A percentile compares a stretch with the other conserved stretches of the same genome.
These are phyloP conservation scores for Drosophila yakuba DNA, from an alignment of 1,140 invertebrate species.

Conservation along the genomic window DNA sequence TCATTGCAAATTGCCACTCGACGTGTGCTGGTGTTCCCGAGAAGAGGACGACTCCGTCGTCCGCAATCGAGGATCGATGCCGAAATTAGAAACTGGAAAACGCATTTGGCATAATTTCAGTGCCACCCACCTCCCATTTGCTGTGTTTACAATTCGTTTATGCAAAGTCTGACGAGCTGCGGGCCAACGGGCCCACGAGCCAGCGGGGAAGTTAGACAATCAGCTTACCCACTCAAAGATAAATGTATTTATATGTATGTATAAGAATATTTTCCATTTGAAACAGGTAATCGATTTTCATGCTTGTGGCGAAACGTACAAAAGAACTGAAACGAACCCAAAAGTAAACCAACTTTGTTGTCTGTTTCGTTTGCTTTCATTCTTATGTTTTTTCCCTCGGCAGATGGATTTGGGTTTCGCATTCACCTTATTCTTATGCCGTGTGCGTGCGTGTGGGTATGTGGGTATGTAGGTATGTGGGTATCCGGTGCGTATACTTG, in stretches of 20 bases:
- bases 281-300: conserved; percentile 81
- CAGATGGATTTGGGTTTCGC: conserved; percentile 54
- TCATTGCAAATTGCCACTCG: conserved; percentile 68
- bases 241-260: conserved; percentile 31
- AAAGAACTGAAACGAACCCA: conserved; percentile 54
- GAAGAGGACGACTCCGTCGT: neutral
- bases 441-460: conserved; percentile 36
- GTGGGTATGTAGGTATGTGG: conserved; percentile 1
- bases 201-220: conserved; percentile 54
- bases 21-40: conserved; percentile 4
- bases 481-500: conserved; percentile 70
- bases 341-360: conserved; percentile 75
- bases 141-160: conserved; percentile 75
- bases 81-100: conserved; percentile 42
- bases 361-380: conserved; percentile 57
- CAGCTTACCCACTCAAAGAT: conserved; percentile 56
- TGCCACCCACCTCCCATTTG: conserved; percentile 8
- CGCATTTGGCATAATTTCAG: conserved; percentile 44
- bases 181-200: neutral
- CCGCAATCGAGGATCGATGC: conserved; percentile 34
- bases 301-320: conserved; percentile 79
- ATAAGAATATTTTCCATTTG: conserved; percentile 73
- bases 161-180: conserved; percentile 69
- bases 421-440: conserved; percentile 44
- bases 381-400: conserved; percentile 36